A percentile compares a stretch with the other conserved stretches of the same genome.
Conservation (phyloP, 37 sponge, comb jelly and placozoan genomes). For the Oopsacas minuta region DNA sequence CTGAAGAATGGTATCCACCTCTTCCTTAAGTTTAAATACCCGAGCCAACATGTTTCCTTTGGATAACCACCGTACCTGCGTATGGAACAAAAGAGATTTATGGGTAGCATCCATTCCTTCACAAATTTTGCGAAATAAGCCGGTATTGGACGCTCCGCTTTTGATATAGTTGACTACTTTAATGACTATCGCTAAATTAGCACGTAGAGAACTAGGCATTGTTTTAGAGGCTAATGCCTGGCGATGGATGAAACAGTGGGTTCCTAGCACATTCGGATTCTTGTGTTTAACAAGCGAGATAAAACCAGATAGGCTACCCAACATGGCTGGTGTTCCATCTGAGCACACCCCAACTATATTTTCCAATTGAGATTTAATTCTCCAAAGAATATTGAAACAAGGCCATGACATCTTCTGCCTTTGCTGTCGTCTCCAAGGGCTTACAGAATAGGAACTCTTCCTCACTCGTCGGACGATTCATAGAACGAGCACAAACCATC, state of each 20-base stretch:
- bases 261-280: neutral
- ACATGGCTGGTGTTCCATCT: neutral
- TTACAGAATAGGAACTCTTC: neutral
- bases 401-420: neutral
- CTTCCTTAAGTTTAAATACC: neutral
- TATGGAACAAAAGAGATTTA: neutral
- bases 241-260: neutral
- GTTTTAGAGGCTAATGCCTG: neutral
- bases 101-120: neutral
- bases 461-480: neutral
- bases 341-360: neutral
- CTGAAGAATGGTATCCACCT: neutral
- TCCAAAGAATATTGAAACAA: neutral
- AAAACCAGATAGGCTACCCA: neutral
- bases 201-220: neutral
- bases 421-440: neutral
- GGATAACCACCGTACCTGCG: slow-evolving; percentile 1
- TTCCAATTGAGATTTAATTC: neutral
- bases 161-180: neutral
- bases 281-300: neutral
- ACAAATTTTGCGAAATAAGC: neutral
- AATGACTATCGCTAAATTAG: neutral
- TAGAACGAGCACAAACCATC: neutral
- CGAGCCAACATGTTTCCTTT: slow-evolving; percentile 17
- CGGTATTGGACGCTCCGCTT: neutral